A percentile compares a stretch with the other conserved stretches of the same genome.
phyloP scores from a whole-genome alignment of 2,113 vertebrate species.

The Antigone vipio region DNA sequence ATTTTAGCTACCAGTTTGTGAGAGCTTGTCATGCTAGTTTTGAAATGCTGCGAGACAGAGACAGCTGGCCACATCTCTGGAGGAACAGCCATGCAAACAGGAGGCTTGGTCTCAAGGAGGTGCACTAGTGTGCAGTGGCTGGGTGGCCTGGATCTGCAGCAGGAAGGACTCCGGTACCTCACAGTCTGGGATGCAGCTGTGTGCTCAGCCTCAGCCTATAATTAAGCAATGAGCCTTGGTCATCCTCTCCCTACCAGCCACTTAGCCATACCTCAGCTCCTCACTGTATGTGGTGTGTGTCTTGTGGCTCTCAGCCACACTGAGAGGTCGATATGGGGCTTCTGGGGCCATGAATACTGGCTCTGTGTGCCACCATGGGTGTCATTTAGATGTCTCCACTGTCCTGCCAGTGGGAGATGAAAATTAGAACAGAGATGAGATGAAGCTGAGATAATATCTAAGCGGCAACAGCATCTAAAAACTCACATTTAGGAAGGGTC shows the following conservation, averaged over 20 bases:
- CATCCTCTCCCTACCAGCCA: background rate
- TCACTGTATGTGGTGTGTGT: fast-evolving
- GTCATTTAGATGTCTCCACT: background rate
- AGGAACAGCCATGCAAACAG: background rate
- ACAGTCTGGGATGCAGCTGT: background rate
- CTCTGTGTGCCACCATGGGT: background rate
- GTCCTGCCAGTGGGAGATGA: background rate
- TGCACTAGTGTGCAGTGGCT: background rate
- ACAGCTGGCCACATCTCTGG: background rate
- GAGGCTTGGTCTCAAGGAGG: fast-evolving
- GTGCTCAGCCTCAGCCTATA: background rate
- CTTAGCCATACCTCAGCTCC: background rate
- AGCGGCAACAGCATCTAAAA: background rate
- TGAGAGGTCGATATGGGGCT: background rate
- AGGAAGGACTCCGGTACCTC: background rate
- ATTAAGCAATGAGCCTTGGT: background rate
- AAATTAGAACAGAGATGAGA: background rate
- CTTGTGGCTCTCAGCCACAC: background rate
- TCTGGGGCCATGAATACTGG: background rate
- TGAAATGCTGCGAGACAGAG: background rate
- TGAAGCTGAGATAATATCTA: background rate
- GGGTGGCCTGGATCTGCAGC: background rate
- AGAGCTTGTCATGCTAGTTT: background rate
- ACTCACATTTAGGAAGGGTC: background rate
- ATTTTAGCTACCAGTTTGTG: background rate